Percentiles rank a stretch among this genome's conserved stretches.
phyloP scores from a whole-genome alignment of 2,888 invertebrate genomes.

The Frankliniella intonsa region DNA sequence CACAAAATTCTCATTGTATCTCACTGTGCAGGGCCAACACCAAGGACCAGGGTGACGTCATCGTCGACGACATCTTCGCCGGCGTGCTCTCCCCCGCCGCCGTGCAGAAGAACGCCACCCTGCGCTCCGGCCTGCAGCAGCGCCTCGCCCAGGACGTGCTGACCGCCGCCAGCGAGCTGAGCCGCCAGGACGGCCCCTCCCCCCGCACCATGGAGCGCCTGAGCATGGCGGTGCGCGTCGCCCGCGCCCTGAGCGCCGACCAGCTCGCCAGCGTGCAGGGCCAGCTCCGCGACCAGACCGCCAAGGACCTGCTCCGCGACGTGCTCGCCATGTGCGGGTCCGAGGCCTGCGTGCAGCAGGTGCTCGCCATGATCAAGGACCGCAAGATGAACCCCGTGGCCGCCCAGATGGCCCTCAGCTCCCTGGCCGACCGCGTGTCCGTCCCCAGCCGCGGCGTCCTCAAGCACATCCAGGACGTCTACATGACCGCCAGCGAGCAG shows the following conservation, averaged over 20 bases:
- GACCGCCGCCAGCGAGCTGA: neutral
- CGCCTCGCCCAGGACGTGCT: neutral
- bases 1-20: too few species aligned
- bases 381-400: slow-evolving; percentile 39
- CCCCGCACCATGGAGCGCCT: slow-evolving; percentile 33
- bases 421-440: slow-evolving; percentile 41
- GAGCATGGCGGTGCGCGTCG: slow-evolving; percentile 30
- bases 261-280: slow-evolving; percentile 30
- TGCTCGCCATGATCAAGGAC: slow-evolving; percentile 42
- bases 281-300: slow-evolving; percentile 29
- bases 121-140: slow-evolving; percentile 12
- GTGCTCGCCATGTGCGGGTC: slow-evolving; percentile 42
- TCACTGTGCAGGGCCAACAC: neutral
- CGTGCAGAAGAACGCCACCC: slow-evolving; percentile 18
- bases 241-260: slow-evolving; percentile 32
- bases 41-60: neutral
- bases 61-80: neutral
- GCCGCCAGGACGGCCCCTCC: neutral
- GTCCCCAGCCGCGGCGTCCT: slow-evolving; percentile 43
- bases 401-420: slow-evolving; percentile 41
- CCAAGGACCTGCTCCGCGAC: slow-evolving; percentile 35
- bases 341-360: slow-evolving; percentile 42
- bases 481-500: slow-evolving; percentile 39
- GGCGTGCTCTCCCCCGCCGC: slow-evolving; percentile 2
- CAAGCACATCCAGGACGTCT: slow-evolving; percentile 40